Base-by-base conservation (phyloP, 2,797 vertebrate species). In the Gastrophryne carolinensis region DNA sequence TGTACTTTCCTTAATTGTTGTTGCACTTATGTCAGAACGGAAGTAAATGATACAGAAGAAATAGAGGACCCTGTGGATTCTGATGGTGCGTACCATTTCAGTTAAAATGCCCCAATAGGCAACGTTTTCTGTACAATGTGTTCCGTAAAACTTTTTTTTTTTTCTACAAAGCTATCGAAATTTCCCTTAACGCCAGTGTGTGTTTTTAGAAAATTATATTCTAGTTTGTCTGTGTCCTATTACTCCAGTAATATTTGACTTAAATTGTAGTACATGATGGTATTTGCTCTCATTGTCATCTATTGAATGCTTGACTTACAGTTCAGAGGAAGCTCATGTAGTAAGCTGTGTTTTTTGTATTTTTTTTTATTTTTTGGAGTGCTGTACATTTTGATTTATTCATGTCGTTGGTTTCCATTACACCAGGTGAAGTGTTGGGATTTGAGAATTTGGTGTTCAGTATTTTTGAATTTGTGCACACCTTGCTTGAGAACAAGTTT, bases 381-480 rank as follows among this genome's bases (percentile, higher is more conserved):
- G n/a, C n/a, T n/a, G n/a, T n/a, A n/a, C n/a, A 13, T 44, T 1
- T 17, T 44, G 39, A 44, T 5, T 17, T 17, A 6, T 5, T 1
- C 7, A 15, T 44, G 44, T 47, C 21, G n/a, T 47, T 47, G 17
- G 5, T 47, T 47, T 24, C 8, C 30, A 24, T 32, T 58, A 30
- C 1, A 27, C 41, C 86, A 99, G 98, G 98, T 81, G 98, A 99
- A 84, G 97, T 99, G 66, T 83, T 99, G 84, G 98, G 98, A 67
- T 99, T 99, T 86, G 98, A 99, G 84, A 99, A 99, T 80, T 90
- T 99, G 4, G 96, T 99, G 64, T 99, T 99, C 83, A 97, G 96
- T 86, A 98, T 99, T 84, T 99, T 99, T 82, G 98, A 99, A 81
- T 99, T 99, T 83, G 97, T 99, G 72, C 98, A 99, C 83, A 96